A percentile compares a stretch with the other conserved stretches of the same genome.
phyloP scores from a whole-genome alignment of 2,888 invertebrate species.

The Xanthostigma xanthostigma region DNA sequence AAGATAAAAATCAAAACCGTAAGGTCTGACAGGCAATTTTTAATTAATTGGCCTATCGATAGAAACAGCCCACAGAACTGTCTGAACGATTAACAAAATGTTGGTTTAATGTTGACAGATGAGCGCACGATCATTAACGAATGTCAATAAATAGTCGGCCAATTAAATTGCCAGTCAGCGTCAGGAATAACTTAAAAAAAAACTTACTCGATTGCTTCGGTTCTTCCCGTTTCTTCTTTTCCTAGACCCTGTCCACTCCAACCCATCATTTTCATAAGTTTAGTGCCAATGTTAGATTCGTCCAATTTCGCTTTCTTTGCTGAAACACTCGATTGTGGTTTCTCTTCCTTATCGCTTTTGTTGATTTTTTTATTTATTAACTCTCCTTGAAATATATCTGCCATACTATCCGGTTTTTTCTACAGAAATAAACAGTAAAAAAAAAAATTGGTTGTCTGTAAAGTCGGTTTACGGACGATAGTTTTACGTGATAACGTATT shows the following conservation, averaged over 20 bases:
- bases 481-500: no score
- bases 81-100: no score
- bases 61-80: no score
- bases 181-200: neutral
- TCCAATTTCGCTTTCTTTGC: slow-evolving; percentile 1
- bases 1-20: no score
- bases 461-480: no score
- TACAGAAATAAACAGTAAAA: neutral
- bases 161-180: no score
- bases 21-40: no score
- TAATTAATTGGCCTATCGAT: no score
- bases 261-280: slow-evolving; percentile 40
- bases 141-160: no score
- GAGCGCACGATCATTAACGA: no score
- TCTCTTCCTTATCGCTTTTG: neutral
- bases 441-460: no score
- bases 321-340: neutral
- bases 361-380: neutral
- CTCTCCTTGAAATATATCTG: neutral
- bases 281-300: slow-evolving; percentile 36
- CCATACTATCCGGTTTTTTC: neutral
- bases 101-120: no score
- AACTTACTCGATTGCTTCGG: slow-evolving; percentile 33
- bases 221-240: slow-evolving; percentile 34
- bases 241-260: slow-evolving; percentile 44